These are phyloP conservation scores for Scomber colias DNA, from an alignment of 2,113 vertebrate genomes.

Conservation along the genomic window DNA sequence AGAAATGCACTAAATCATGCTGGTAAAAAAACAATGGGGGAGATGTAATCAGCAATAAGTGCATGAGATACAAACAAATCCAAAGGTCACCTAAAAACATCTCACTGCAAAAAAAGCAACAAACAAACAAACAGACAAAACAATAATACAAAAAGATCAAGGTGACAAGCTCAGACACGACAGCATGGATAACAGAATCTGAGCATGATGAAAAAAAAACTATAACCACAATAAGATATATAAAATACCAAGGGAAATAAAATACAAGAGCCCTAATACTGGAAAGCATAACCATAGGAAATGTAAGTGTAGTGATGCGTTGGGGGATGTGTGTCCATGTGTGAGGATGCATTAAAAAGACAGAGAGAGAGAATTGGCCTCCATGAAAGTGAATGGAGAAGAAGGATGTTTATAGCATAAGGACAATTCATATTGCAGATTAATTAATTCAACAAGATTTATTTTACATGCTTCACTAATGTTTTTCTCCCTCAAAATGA, in stretches of 20 bases:
- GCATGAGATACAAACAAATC: constrained; percentile 22
- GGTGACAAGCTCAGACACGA: constrained; percentile 14
- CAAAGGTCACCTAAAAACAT: constrained; percentile 8
- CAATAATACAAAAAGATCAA: constrained; percentile 37
- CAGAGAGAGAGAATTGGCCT: background rate
- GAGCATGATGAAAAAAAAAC: constrained; percentile 41
- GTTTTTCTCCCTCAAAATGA: background rate
- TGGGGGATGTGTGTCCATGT: background rate
- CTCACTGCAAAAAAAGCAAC: background rate
- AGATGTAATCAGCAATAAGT: constrained; percentile 50
- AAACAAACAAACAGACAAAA: constrained; percentile 35
- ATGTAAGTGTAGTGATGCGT: background rate
- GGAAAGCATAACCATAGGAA: background rate
- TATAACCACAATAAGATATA: constrained; percentile 19
- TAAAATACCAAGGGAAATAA: constrained; percentile 31
- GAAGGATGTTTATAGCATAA: background rate
- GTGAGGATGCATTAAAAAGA: background rate
- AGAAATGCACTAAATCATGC: constrained; percentile 31
- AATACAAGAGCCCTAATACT: background rate
- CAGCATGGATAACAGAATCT: constrained; percentile 15
- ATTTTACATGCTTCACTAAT: background rate
- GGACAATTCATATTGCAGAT: background rate
- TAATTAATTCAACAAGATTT: background rate
- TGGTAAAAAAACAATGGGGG: constrained; percentile 14
- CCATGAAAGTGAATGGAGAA: background rate